Conservation (phyloP, 2,888 invertebrate genomes). For the Nemotelus pantherinus region DNA sequence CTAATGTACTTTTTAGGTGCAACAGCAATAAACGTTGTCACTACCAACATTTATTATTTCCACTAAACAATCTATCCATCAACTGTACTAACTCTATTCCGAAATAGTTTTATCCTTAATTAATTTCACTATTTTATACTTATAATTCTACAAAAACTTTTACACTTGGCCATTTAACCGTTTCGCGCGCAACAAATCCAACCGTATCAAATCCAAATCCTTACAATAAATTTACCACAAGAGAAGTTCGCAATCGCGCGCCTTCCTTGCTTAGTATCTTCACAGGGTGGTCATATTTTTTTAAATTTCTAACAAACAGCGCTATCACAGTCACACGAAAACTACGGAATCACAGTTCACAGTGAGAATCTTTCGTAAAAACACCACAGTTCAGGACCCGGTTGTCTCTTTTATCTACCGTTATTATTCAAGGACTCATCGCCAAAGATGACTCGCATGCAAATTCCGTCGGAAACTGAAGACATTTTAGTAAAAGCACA, state of each 20-base stretch:
- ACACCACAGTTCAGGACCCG: neutral
- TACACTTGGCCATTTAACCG: neutral
- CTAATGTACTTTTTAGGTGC: no score
- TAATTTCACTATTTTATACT: neutral
- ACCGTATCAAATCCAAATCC: no score
- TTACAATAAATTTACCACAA: no score
- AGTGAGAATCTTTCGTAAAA: neutral
- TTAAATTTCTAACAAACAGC: no score
- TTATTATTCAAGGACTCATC: slow-evolving; percentile 21
- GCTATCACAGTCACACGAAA: neutral
- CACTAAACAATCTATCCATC: neutral
- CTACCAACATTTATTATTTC: neutral
- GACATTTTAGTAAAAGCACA: slow-evolving; percentile 54
- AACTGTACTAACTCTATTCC: neutral
- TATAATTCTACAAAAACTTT: neutral
- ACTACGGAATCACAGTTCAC: slow-evolving; percentile 12
- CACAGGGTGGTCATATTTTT: no score
- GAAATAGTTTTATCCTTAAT: no score
- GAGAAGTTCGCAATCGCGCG: neutral
- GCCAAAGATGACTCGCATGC: slow-evolving; percentile 52
- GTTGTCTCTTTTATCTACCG: neutral
- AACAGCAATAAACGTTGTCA: neutral
- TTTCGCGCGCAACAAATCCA: slow-evolving; percentile 1
- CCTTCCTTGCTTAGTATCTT: neutral
- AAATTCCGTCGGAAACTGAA: slow-evolving; percentile 57